Base-by-base conservation (phyloP, 2,888 invertebrate species). In the Lasioglossum pauxillum region DNA sequence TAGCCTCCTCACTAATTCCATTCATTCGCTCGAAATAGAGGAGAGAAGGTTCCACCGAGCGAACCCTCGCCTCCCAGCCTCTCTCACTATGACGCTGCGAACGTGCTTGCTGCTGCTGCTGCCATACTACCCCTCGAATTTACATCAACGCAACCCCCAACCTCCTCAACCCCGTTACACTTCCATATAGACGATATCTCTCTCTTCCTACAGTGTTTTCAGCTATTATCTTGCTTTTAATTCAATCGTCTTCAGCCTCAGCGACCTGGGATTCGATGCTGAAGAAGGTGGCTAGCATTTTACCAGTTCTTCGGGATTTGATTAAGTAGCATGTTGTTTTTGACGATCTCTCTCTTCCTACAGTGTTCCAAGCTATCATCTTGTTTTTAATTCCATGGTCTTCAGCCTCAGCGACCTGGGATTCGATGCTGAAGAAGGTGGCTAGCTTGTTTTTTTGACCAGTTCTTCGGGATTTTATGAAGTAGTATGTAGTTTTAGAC, bases 1-100 rank as follows among this genome's bases (percentile, higher is more conserved):
- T 93, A 93, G 94, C 93, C 94, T 95, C 93, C 94, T 94, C 95
- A 93, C 95, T 95, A 95, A 95, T 95, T 95, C 95, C 94, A 95
- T 95, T 95, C 95, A 95, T 94, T 94, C 94, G 91, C 90, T 91
- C 91, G 90, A 88, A 87, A 90, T 85, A 84, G 71, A 76, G 82
- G 64, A 74, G 85, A 76, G 69, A 75, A 73, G 81, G 76, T 79
- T 86, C 71, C 78, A 78, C 77, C 80, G 16, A 64, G 31, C 85
- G 78, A 84, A 77, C 85, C 78, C 85, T 87, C 74, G 64, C 74
- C 80, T 60, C 76, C 27, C 64, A 64, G 31, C 64, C 31, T 64
- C 64, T 16, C 31, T 64, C 53, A 10, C 53, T 53, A 53, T 53
- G n/a, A 53, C 71, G 75, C 76, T 64, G 53, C 87, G 60, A 83